phyloP scores from a whole-genome alignment of 2,888 invertebrate species.

The Caenorhabditis becei region DNA sequence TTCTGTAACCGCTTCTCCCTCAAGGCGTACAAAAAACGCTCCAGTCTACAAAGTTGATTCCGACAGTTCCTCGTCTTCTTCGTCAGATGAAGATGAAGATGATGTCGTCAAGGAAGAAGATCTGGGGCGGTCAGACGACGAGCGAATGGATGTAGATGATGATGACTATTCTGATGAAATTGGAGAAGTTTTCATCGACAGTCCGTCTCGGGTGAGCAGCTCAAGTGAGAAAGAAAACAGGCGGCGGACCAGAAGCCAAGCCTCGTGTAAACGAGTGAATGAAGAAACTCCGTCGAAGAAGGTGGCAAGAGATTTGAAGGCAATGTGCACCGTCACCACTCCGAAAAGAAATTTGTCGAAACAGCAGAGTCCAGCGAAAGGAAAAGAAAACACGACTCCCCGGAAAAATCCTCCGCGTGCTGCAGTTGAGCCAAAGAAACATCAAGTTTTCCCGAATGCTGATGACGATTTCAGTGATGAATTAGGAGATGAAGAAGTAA shows the following conservation, averaged over 20 bases:
- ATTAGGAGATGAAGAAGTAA: constrained; percentile 3
- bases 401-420: background rate
- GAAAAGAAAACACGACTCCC: constrained; percentile 12
- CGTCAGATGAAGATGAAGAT: constrained; percentile 28
- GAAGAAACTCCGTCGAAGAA: constrained; percentile 40
- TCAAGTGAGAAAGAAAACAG: constrained; percentile 34
- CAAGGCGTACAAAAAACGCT: constrained; percentile 8
- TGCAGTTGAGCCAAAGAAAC: background rate
- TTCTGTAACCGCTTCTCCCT: background rate
- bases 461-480: constrained; percentile 14
- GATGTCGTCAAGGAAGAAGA: background rate
- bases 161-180: constrained; percentile 37
- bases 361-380: background rate
- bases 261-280: background rate
- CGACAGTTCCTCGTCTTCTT: constrained; percentile 22
- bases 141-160: constrained; percentile 6
- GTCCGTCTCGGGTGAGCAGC: background rate
- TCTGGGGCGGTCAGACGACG: background rate
- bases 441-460: background rate
- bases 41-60: background rate
- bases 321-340: constrained; percentile 1
- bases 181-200: constrained; percentile 19
- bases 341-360: constrained; percentile 19
- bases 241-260: constrained; percentile 22
- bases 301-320: constrained; percentile 21